phyloP scores from a whole-genome alignment of 30 jellyfish, hydroid and myxozoan genomes.

The Chironex yamaguchii region DNA sequence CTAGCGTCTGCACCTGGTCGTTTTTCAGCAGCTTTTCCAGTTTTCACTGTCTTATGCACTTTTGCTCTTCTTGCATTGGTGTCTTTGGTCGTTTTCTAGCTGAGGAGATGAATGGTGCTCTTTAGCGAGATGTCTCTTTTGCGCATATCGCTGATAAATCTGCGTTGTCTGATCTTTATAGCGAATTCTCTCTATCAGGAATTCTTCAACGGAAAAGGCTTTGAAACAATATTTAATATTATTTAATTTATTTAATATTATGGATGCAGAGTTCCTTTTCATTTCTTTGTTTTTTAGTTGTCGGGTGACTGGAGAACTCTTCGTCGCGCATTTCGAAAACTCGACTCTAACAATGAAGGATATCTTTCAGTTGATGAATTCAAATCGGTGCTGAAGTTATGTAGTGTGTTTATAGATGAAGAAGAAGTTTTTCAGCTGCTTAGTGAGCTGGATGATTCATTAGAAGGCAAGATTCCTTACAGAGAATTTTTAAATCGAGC shows the following conservation, averaged over 20 bases:
- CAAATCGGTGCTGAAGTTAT: slow-evolving; percentile 60
- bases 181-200: background rate
- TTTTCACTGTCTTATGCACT: too few relatives aligned
- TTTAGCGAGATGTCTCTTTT: too few relatives aligned
- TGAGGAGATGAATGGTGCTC: too few relatives aligned
- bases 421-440: slow-evolving; percentile 74
- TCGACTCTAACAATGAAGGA: slow-evolving; percentile 50
- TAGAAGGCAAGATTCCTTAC: slow-evolving; percentile 67
- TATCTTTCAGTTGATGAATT: slow-evolving; percentile 66
- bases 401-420: slow-evolving; percentile 53
- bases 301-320: slow-evolving; percentile 73
- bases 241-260: too few relatives aligned
- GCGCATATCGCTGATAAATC: too few relatives aligned
- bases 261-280: background rate
- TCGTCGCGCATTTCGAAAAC: slow-evolving; percentile 76
- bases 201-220: background rate
- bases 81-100: too few relatives aligned
- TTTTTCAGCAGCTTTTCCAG: too few relatives aligned
- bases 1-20: too few relatives aligned
- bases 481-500: slow-evolving; percentile 47
- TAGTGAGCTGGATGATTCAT: slow-evolving; percentile 56
- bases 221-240: background rate
- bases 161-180: too few relatives aligned
- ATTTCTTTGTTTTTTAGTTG: slow-evolving; percentile 27
- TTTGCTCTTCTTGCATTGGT: too few relatives aligned